These are phyloP conservation scores for Chlorocebus sabaeus DNA, from an alignment of 2,113 vertebrate genomes.

Conservation along the genomic window DNA sequence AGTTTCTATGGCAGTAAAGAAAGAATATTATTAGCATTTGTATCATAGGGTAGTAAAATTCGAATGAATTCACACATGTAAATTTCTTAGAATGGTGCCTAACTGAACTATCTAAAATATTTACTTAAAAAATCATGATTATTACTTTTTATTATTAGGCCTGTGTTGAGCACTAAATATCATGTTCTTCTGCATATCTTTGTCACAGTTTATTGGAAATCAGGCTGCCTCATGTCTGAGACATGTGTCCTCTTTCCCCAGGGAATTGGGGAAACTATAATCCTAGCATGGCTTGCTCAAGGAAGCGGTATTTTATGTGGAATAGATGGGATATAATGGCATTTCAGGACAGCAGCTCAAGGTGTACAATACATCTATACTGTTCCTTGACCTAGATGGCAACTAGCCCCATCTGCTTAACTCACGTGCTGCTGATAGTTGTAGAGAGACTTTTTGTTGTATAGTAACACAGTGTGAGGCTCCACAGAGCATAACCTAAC, in stretches of 20 bases:
- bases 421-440: fast-evolving
- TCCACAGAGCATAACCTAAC: neutral
- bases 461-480: neutral
- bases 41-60: neutral
- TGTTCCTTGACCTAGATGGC: neutral
- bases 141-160: neutral
- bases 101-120: neutral
- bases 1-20: neutral
- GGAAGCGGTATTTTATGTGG: neutral
- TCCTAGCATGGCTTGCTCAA: neutral
- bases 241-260: neutral
- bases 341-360: neutral
- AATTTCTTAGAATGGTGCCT: neutral
- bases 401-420: neutral
- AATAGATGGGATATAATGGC: neutral
- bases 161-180: neutral
- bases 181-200: neutral
- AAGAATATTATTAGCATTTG: neutral
- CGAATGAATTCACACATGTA: neutral
- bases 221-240: neutral
- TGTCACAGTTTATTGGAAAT: neutral
- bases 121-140: neutral
- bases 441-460: too few species aligned
- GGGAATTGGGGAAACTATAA: neutral
- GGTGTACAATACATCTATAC: neutral